Evolutionary conservation across 2,113 vertebrate species (phyloP).

Genomic region (Lycaon pictus): DNA sequence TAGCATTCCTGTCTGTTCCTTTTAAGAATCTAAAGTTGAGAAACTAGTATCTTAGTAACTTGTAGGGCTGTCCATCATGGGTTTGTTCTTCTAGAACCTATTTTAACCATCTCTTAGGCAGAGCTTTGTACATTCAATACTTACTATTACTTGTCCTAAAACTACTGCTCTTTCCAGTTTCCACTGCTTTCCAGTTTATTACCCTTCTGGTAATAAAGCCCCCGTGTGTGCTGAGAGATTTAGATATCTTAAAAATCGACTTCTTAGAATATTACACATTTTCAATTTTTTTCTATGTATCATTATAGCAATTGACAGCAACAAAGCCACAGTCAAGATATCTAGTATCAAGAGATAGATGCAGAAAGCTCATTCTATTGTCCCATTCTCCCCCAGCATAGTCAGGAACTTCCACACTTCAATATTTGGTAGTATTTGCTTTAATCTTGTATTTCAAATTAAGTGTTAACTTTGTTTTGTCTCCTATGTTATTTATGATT

Average conservation of each 20-base stretch:
- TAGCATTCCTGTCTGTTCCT: not conserved
- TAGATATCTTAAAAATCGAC: slow-evolving; percentile 25
- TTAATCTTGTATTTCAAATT: not conserved
- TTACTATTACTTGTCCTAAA: slow-evolving; percentile 12
- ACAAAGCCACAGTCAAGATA: not conserved
- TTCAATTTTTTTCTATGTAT: not conserved
- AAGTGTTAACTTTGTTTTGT: not conserved
- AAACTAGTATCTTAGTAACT: not conserved
- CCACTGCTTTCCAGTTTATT: not conserved
- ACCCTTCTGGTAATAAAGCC: not conserved
- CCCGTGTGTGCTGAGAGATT: not conserved
- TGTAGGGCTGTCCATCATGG: not conserved
- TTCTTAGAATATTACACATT: slow-evolving; percentile 42
- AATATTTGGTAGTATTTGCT: not conserved
- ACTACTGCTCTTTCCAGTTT: not conserved
- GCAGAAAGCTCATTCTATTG: not conserved
- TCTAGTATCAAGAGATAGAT: not conserved
- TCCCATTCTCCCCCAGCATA: not conserved
- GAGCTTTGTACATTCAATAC: not conserved
- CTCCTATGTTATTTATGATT: not conserved
- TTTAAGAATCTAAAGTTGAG: slow-evolving; percentile 17
- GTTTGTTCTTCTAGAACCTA: not conserved
- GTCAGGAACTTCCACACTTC: not conserved
- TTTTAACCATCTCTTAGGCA: not conserved
- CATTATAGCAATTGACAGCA: not conserved